These are phyloP conservation scores for Crossocerus cetratus DNA, from an alignment of 2,888 invertebrate species.

Conservation along the genomic window DNA sequence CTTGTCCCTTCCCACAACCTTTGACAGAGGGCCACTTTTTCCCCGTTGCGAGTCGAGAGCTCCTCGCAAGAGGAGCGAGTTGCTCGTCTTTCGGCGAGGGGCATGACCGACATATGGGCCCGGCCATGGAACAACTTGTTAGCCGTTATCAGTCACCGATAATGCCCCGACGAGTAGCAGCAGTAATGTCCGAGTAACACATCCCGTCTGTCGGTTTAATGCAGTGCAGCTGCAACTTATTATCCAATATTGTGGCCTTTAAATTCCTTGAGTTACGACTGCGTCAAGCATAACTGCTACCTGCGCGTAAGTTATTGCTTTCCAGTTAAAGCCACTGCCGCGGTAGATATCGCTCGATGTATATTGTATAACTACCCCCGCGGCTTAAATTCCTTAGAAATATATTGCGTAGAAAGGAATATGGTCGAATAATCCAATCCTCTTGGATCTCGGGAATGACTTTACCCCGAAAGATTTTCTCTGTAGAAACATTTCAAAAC, in stretches of 20 bases:
- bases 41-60: no score
- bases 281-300: no score
- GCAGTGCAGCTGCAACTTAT: constrained; percentile 46
- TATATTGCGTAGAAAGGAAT: no score
- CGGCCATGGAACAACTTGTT: constrained; percentile 46
- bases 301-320: background rate
- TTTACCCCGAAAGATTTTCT: no score
- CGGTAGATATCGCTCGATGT: no score
- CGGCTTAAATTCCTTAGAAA: no score
- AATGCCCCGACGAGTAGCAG: constrained; percentile 42
- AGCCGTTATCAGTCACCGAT: constrained; percentile 48
- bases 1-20: constrained; percentile 9
- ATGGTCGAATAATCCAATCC: no score
- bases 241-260: background rate
- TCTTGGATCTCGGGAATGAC: no score
- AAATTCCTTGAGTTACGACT: no score
- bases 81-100: constrained; percentile 28
- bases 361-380: no score
- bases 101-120: constrained; percentile 8
- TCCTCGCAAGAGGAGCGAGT: constrained; percentile 23
- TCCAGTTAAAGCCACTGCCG: no score
- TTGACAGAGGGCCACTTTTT: background rate
- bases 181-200: constrained; percentile 32
- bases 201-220: constrained; percentile 28
- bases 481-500: background rate